These are phyloP conservation scores for Anastrepha ludens DNA, from an alignment of 1,140 invertebrate genomes.

Conservation along the genomic window DNA sequence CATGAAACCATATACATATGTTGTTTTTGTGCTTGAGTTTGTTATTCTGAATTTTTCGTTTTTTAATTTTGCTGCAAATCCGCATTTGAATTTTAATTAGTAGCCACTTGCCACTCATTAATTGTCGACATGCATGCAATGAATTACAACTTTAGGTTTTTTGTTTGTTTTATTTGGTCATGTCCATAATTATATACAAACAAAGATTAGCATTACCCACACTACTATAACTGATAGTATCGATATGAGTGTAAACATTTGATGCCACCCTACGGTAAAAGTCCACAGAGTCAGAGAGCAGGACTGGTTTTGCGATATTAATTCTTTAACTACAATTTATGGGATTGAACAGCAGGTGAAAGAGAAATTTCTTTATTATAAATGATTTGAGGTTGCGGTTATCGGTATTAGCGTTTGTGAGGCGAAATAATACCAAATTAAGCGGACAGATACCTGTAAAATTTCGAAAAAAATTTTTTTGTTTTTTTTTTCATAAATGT, in stretches of 20 bases:
- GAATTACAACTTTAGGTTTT: neutral
- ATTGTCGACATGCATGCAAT: conserved; percentile 31
- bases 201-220: conserved; percentile 18
- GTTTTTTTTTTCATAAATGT: too few relatives aligned
- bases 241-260: neutral
- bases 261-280: neutral
- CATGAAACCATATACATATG: conserved; percentile 6
- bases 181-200: conserved; percentile 43
- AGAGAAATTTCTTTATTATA: too few relatives aligned
- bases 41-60: neutral
- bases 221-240: neutral
- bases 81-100: conserved; percentile 39
- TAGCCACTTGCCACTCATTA: conserved; percentile 42
- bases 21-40: neutral
- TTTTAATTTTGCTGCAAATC: conserved; percentile 5
- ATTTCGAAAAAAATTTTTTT: too few relatives aligned
- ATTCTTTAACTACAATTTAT: too few relatives aligned
- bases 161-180: conserved; percentile 23
- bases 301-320: too few relatives aligned
- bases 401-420: too few relatives aligned
- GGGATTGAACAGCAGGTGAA: too few relatives aligned
- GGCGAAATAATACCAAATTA: too few relatives aligned
- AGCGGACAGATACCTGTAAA: too few relatives aligned
- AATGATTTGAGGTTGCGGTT: too few relatives aligned
- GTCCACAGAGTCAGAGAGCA: too few relatives aligned